Base-by-base conservation (phyloP, 1,140 invertebrate genomes). In the Himalopsyche phryganea region DNA sequence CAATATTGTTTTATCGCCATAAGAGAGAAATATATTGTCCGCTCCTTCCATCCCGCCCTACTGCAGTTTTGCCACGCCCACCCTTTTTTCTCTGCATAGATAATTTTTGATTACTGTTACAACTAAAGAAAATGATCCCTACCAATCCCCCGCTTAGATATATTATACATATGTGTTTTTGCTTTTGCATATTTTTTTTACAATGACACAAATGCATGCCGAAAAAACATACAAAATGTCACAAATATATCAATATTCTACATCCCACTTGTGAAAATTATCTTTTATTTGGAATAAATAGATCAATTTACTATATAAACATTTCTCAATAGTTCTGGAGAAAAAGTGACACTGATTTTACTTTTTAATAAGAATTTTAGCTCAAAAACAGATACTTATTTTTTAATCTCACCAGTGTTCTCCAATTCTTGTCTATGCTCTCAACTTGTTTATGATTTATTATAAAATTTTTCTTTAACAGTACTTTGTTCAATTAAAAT, bases 101-200 rank as follows among this genome's bases (percentile, higher is more conserved):
- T 51, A 51, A 41, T 14, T 50, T 35, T 19, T 20, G 18, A 33
- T 32, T 35, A 18, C n/a, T 7, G 32, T 17, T 19, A 50, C 13
- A 14, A 49, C 40, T 50, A 10, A 20, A 20, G 7, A 19, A 19
- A 20, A 51, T 38, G 10, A 20, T 46, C n/a, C 14, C 20, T 19
- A 46, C 23, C 20, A n/a, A 13, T 36, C 32, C 45, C 52, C 33
- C 33, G 32, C 20, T 41, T 56, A 49, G n/a, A 42, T 51, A 44
- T 55, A 49, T 35, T 56, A 51, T 54, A 53, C 42, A 18, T 60
- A 47, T 56, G 44, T 56, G 40, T 62, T 58, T 62, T 62, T 60
- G 50, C 47, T 60, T 62, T 61, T 57, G 60, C 55, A 53, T 59
- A 55, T 55, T 46, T 47, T 51, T 58, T 44, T 61, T 45, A 15